Evolutionary conservation across 2,797 vertebrate genomes (phyloP), one percentile per base, ranked within the genome.

Genomic region (Cheracebus regulus): DNA sequence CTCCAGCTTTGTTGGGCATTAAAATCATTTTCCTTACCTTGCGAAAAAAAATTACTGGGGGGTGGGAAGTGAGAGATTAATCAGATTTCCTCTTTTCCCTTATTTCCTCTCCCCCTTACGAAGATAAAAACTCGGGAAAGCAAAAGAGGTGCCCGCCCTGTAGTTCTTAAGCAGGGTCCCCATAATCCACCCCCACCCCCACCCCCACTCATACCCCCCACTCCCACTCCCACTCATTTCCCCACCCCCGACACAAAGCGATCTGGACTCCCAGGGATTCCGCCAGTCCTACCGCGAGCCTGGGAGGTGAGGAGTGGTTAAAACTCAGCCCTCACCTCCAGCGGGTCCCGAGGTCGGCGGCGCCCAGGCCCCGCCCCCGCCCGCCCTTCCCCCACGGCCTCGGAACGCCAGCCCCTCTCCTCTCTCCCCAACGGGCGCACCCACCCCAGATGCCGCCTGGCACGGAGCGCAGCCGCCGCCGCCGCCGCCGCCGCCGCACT

Each of bases 321-420:
- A 92, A 98, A 97, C 91, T 96, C 97, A 95, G 93, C 97, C 97
- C 93, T 83, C 97, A 97, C 97, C 97, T 97, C 97, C 55, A 86
- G 82, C 97, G 46, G 97, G 96, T 96, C 97, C 93, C 81, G 79
- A 88, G 95, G 91, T 96, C 97, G 64, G 58, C 73, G 44, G 95
- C 90, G 88, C 95, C 80, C 80, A 98, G 95, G 98, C 98, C 1
- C 98, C 98, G 98, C 98, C 98, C 97, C 98, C 92, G 94, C 52
- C 70, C 95, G 81, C 96, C 97, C 92, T 48, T 88, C 96, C 97
- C 96, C 84, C 97, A 90, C 90, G 79, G 93, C 88, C 97, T 72
- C 93, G 8, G 95, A 92, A 5, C 72, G 93, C 97, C 86, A 64
- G 97, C 97, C 98, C 95, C 94, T 95, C 97, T 94, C 95, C 96